phyloP scores from a whole-genome alignment of 2,888 invertebrate genomes.

The Drosophila pseudotalamancana region DNA sequence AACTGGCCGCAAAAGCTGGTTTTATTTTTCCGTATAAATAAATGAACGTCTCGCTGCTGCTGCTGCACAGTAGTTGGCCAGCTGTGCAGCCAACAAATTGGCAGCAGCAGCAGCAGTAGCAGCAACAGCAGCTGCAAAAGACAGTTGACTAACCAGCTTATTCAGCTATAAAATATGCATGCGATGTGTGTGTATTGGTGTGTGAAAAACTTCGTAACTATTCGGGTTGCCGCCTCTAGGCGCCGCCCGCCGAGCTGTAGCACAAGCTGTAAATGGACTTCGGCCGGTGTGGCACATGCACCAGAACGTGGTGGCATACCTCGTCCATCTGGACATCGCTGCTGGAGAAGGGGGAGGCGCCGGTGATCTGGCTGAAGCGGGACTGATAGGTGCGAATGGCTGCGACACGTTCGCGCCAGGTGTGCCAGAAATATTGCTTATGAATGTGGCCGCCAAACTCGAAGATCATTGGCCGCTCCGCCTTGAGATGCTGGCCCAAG shows the following conservation, averaged over 20 bases:
- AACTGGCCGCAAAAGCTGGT: not conserved
- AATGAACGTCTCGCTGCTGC: conserved; percentile 4
- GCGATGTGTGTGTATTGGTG: not conserved
- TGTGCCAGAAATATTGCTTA: conserved; percentile 83
- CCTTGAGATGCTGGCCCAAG: conserved; percentile 62
- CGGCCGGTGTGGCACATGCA: conserved; percentile 52
- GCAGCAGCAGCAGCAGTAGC: conserved; percentile 1
- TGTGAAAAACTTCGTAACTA: not conserved
- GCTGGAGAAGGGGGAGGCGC: conserved; percentile 81
- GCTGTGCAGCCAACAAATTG: conserved; percentile 37
- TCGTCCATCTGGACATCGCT: conserved; percentile 79
- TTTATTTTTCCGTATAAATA: conserved; percentile 18
- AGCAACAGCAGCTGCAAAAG: not conserved
- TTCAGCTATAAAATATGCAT: conserved; percentile 28
- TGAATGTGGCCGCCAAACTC: conserved; percentile 88
- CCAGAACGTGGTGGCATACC: conserved; percentile 50
- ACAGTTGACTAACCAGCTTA: conserved; percentile 34
- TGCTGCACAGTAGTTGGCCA: conserved; percentile 17
- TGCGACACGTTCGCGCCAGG: conserved; percentile 82
- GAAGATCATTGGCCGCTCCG: conserved; percentile 86
- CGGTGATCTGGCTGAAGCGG: conserved; percentile 63
- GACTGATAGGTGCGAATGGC: conserved; percentile 61
- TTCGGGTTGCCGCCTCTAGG: conserved; percentile 1
- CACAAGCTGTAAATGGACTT: conserved; percentile 49
- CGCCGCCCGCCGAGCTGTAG: conserved; percentile 35